Conservation (phyloP, 2,888 invertebrate species). For the Callyntrura guangdongensis region DNA sequence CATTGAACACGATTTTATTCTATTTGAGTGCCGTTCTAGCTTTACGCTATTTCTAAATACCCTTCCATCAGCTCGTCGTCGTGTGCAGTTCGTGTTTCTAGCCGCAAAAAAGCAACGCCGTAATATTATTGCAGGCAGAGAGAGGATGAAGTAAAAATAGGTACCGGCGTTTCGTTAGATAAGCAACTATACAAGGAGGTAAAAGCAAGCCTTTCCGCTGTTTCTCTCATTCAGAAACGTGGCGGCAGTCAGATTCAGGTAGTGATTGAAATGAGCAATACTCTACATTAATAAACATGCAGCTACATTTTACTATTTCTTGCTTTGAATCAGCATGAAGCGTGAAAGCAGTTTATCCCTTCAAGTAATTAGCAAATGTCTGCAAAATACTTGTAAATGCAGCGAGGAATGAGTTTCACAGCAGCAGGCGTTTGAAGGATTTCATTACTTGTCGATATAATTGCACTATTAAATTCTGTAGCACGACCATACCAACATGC, state of each 20-base stretch:
- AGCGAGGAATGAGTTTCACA: conserved; percentile 5
- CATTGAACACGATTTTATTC: conserved; percentile 57
- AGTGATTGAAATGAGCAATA: not conserved
- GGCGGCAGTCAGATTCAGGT: not conserved
- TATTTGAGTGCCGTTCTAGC: conserved; percentile 44
- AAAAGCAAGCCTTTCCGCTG: conserved; percentile 30
- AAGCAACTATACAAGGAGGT: conserved; percentile 20
- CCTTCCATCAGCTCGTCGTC: not conserved
- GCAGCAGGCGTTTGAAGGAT: conserved; percentile 6
- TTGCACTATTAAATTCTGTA: conserved; percentile 17
- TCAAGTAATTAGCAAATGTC: conserved; percentile 57
- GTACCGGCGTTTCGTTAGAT: conserved; percentile 18
- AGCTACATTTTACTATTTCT: not conserved
- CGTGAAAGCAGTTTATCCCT: conserved; percentile 50
- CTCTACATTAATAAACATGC: not conserved
- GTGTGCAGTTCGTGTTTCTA: not conserved
- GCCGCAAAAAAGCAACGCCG: not conserved
- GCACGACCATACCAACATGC: not conserved
- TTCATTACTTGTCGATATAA: conserved; percentile 38
- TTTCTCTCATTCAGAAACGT: conserved; percentile 19
- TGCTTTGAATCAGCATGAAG: conserved; percentile 23
- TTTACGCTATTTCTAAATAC: conserved; percentile 33
- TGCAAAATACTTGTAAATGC: not conserved
- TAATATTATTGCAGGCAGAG: not conserved
- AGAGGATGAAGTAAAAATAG: not conserved